phyloP scores from a whole-genome alignment of 2,888 invertebrate species.

The Pyrocoelia pectoralis region DNA sequence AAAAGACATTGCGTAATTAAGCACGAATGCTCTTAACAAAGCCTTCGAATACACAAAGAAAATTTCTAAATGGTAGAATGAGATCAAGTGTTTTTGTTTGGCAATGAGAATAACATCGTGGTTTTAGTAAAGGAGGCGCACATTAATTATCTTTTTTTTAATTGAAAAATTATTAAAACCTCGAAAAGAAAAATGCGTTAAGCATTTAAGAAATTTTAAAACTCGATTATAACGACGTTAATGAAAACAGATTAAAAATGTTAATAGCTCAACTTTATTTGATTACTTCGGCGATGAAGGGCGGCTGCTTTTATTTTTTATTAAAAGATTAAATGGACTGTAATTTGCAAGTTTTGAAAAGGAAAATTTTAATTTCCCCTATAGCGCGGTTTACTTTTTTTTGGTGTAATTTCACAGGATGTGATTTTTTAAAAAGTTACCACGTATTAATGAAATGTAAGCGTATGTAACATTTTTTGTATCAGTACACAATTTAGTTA shows the following conservation, averaged over 20 bases:
- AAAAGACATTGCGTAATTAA: background rate
- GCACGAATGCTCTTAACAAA: background rate
- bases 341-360: background rate
- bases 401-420: background rate
- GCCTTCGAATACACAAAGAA: background rate
- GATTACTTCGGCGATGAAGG: background rate
- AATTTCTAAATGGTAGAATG: background rate
- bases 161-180: background rate
- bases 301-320: background rate
- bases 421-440: background rate
- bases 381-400: background rate
- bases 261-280: slow-evolving; percentile 1
- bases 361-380: background rate
- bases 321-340: background rate
- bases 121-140: background rate
- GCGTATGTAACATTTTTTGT: too few relatives aligned
- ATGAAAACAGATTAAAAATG: slow-evolving; percentile 1
- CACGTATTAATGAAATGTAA: too few relatives aligned
- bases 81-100: slow-evolving; percentile 1
- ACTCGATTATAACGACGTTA: background rate
- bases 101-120: background rate
- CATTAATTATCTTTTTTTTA: background rate
- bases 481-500: too few relatives aligned
- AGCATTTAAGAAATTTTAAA: background rate
- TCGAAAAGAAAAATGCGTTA: background rate